A percentile compares a stretch with the other conserved stretches of the same genome.
These are phyloP conservation scores for Galleria mellonella DNA, from an alignment of 1,140 invertebrate species.

Conservation along the genomic window DNA sequence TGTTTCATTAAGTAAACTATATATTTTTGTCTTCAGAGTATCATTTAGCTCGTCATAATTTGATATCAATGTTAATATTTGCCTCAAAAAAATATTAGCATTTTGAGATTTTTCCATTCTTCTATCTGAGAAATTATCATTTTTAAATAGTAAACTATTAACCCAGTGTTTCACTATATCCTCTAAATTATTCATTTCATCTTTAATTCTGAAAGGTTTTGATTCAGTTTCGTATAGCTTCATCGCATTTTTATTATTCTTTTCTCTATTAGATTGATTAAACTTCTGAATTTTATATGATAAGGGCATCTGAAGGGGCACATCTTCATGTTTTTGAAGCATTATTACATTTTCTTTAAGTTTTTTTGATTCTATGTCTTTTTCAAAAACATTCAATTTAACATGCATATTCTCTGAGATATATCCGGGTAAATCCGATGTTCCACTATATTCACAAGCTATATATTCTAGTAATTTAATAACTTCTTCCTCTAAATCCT, in stretches of 20 bases:
- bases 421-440: not conserved
- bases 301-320: not conserved
- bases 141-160: constrained; percentile 19
- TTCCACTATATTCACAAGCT: not conserved
- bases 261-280: too few relatives aligned
- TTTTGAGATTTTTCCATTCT: constrained; percentile 16
- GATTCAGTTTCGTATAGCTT: too few relatives aligned
- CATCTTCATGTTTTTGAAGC: not conserved
- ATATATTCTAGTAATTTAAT: constrained; percentile 3
- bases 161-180: constrained; percentile 18
- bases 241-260: too few relatives aligned
- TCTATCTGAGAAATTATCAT: constrained; percentile 11
- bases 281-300: not conserved
- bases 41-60: not conserved
- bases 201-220: not conserved
- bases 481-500: constrained; percentile 10
- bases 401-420: not conserved
- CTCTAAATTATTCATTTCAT: not conserved
- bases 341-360: not conserved
- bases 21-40: too few relatives aligned
- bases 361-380: not conserved
- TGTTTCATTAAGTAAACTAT: not conserved
- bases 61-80: constrained; percentile 2
- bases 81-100: constrained; percentile 3
- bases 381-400: not conserved